Conservation (phyloP, 2,888 invertebrate genomes). For the Falcaria lacertinaria region DNA sequence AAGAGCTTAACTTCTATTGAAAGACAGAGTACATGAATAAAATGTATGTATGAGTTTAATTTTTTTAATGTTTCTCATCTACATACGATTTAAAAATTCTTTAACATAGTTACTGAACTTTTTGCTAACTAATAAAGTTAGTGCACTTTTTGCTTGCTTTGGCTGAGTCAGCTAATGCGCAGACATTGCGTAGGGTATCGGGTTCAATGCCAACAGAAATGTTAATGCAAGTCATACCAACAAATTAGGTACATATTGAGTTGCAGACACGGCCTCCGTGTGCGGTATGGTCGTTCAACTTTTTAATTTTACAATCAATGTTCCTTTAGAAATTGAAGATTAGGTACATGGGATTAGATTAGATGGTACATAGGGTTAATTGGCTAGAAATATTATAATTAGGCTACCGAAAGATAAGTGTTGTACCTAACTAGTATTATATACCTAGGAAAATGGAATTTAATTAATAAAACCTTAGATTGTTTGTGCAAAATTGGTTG, state of each 20-base stretch:
- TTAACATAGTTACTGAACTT: slow-evolving; percentile 1
- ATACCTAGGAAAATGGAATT: no score
- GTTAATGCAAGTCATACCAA: slow-evolving; percentile 47
- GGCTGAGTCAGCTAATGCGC: slow-evolving; percentile 52
- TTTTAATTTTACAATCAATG: slow-evolving; percentile 2
- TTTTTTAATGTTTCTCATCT: no score
- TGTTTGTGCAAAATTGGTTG: no score
- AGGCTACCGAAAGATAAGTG: no score
- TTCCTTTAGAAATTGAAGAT: background rate
- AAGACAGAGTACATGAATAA: no score
- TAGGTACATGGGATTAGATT: background rate
- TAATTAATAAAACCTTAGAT: no score
- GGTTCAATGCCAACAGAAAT: slow-evolving; percentile 34
- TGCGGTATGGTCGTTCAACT: background rate
- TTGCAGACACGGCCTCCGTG: slow-evolving; percentile 13
- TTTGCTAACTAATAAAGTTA: slow-evolving; percentile 1
- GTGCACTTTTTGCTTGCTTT: slow-evolving; percentile 16
- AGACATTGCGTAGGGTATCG: slow-evolving; percentile 23
- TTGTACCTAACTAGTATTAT: no score
- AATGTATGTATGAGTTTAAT: no score
- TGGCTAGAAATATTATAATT: no score
- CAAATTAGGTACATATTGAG: slow-evolving; percentile 34
- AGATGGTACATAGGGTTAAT: no score
- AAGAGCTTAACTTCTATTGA: no score
- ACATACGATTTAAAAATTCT: no score